Percentiles rank a stretch among this genome's conserved stretches.
phyloP scores from a whole-genome alignment of 2,888 invertebrate species.

The Xanthia togata region DNA sequence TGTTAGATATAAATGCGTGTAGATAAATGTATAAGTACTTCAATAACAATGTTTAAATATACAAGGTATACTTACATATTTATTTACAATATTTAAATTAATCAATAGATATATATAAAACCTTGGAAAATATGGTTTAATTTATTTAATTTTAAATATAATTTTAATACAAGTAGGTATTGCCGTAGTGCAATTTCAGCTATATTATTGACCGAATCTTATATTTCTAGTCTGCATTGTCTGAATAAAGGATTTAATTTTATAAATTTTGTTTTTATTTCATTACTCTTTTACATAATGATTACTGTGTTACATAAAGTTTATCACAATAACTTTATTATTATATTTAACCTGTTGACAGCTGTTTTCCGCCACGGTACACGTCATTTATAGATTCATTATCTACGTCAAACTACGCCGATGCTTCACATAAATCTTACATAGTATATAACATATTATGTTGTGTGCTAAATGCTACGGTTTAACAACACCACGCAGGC shows the following conservation, averaged over 20 bases:
- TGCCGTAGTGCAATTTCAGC: conserved; percentile 14
- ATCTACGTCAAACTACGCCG: conserved; percentile 5
- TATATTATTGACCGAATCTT: conserved; percentile 23
- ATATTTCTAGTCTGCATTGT: conserved; percentile 48
- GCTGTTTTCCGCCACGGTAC: neutral
- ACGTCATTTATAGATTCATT: conserved; percentile 2
- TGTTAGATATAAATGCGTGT: conserved; percentile 26
- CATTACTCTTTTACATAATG: conserved; percentile 9
- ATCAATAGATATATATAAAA: conserved; percentile 18
- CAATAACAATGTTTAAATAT: conserved; percentile 15
- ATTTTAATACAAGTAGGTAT: neutral
- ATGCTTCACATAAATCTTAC: neutral
- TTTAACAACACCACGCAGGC: neutral
- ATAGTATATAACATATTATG: neutral
- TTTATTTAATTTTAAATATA: conserved; percentile 8
- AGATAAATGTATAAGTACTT: neutral
- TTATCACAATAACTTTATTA: conserved; percentile 38
- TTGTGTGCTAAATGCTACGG: neutral
- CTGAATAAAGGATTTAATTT: conserved; percentile 57
- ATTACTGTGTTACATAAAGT: conserved; percentile 21
- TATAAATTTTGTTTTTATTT: conserved; percentile 28
- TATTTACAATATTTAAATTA: neutral
- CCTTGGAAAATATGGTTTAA: conserved; percentile 10
- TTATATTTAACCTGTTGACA: conserved; percentile 44
- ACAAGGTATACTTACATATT: conserved; percentile 2